These are phyloP conservation scores for Porites lutea DNA, from an alignment of 64 coral and sea anemone species.

Conservation along the genomic window DNA sequence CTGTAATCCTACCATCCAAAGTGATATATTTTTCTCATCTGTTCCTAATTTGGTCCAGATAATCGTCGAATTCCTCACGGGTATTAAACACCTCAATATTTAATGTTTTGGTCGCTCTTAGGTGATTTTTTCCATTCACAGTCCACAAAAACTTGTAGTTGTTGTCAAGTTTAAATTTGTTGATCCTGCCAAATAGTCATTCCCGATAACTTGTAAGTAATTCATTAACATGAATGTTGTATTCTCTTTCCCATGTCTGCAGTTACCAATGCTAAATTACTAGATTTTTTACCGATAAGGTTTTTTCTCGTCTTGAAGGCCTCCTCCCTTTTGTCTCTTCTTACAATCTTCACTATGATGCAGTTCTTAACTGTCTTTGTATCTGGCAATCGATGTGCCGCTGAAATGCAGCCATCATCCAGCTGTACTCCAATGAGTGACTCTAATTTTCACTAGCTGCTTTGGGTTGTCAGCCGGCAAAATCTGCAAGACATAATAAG, in stretches of 20 bases:
- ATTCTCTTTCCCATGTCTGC: background rate
- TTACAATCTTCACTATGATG: slow-evolving; percentile 36
- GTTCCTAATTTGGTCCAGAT: too few species aligned
- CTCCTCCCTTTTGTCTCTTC: slow-evolving; percentile 2
- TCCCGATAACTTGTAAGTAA: background rate
- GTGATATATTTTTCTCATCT: too few species aligned
- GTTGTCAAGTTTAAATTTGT: background rate
- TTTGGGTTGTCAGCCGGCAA: background rate
- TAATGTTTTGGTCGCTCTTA: background rate
- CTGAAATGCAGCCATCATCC: slow-evolving; percentile 1
- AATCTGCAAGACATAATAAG: too few species aligned
- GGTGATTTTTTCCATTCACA: background rate
- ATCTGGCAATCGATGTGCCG: slow-evolving; percentile 29
- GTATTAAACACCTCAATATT: too few species aligned
- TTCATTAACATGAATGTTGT: background rate
- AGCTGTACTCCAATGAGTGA: background rate
- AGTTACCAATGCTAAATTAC: background rate
- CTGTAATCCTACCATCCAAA: too few species aligned
- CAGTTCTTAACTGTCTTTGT: slow-evolving; percentile 15
- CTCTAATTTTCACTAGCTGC: background rate
- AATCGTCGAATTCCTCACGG: too few species aligned
- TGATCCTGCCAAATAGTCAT: background rate
- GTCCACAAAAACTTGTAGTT: background rate
- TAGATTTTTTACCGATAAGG: background rate
- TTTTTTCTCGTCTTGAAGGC: background rate